phyloP scores from a whole-genome alignment of 1,140 invertebrate species.

The Cotesia typhae region DNA sequence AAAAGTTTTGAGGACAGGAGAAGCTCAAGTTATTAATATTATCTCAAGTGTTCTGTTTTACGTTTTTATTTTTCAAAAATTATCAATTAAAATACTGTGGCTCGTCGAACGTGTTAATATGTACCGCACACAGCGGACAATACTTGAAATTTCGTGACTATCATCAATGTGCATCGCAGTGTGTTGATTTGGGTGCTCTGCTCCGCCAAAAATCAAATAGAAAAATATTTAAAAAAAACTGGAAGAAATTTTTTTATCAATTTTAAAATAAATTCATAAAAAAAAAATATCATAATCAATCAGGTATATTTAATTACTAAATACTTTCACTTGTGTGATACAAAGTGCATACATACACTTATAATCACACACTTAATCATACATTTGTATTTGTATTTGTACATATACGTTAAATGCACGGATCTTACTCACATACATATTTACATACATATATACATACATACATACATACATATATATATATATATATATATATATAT shows the following conservation, averaged over 20 bases:
- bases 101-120: conserved; percentile 32
- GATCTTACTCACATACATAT: background rate
- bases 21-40: conserved; percentile 2
- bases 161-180: conserved; percentile 33
- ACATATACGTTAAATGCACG: background rate
- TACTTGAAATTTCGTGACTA: conserved; percentile 32
- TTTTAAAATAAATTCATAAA: conserved; percentile 8
- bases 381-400: background rate
- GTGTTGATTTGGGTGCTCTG: conserved; percentile 36
- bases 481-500: conserved; percentile 14
- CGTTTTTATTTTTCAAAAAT: background rate
- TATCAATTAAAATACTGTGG: conserved; percentile 13
- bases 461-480: background rate
- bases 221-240: conserved; percentile 13
- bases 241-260: conserved; percentile 11
- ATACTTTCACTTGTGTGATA: conserved; percentile 15
- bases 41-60: conserved; percentile 1
- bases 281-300: conserved; percentile 7
- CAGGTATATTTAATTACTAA: conserved; percentile 22
- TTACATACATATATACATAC: background rate
- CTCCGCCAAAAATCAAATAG: conserved; percentile 20
- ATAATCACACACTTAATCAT: background rate
- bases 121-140: conserved; percentile 32
- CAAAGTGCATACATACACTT: background rate
- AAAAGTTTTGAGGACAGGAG: conserved; percentile 8